Evolutionary conservation across 2,888 invertebrate genomes (phyloP).

Genomic region (Margaritifera margaritifera): DNA sequence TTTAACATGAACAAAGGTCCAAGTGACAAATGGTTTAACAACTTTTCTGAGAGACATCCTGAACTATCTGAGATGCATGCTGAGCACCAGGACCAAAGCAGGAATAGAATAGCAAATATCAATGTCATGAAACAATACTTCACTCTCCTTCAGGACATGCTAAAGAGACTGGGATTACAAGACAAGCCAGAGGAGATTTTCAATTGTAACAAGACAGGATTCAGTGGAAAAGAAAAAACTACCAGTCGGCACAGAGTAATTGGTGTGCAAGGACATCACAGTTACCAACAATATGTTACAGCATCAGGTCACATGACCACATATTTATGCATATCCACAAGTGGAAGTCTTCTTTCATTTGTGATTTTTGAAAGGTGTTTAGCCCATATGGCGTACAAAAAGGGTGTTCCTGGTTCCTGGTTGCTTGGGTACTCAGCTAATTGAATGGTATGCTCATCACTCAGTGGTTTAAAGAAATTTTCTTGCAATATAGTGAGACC

Average conservation of each 20-base stretch:
- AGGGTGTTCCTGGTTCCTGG: too few species aligned
- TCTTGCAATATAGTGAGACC: too few species aligned
- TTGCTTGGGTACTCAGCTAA: too few species aligned
- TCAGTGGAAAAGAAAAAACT: slow-evolving; percentile 6
- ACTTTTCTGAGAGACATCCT: slow-evolving; percentile 4
- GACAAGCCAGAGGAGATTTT: slow-evolving; percentile 9
- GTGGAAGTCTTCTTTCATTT: too few species aligned
- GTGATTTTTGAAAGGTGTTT: too few species aligned
- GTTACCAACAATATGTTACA: too few species aligned
- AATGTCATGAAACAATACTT: slow-evolving; percentile 10
- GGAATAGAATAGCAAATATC: slow-evolving; percentile 8
- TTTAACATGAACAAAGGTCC: slow-evolving; percentile 16
- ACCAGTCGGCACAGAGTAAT: slow-evolving; percentile 7
- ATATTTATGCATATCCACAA: too few species aligned
- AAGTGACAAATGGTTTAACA: slow-evolving; percentile 10
- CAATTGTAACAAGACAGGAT: slow-evolving; percentile 18
- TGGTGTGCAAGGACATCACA: slow-evolving; percentile 5
- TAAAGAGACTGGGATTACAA: background rate
- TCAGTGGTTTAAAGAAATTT: too few species aligned
- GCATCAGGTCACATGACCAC: too few species aligned
- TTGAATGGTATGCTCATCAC: too few species aligned
- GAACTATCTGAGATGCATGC: slow-evolving; percentile 6
- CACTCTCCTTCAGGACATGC: background rate
- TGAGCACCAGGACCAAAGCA: slow-evolving; percentile 1
- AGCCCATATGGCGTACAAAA: too few species aligned